Evolutionary conservation across 2,888 invertebrate genomes (phyloP), one percentile per base, ranked within the genome.

Genomic region (Acrocyrtus sp.): DNA sequence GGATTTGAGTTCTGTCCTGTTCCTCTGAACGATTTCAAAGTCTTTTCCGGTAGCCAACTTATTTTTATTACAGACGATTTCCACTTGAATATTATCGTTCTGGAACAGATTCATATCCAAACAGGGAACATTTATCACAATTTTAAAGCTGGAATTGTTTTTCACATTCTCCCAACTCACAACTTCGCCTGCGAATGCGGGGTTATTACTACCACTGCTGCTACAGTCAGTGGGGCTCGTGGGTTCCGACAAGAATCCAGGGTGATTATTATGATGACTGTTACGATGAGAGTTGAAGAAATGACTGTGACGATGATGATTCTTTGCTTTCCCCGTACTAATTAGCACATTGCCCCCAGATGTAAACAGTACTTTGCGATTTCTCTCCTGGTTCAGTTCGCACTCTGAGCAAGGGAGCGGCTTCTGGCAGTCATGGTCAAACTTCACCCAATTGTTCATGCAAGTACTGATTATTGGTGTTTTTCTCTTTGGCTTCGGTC

Each of bases 81-180:
- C 62, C 48, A 73, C 67, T 48, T 73, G 65, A 12, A 72, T 48
- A 22, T 66, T 60, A 4, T 72, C 67, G 39, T 73, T 70, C 29
- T 70, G 62, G 19, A 67, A 58, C 27, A 67, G 26, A n/a, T 48
- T 61, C 50, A 73, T 57, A 21, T 61, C 66, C 43, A 67, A 19
- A 48, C 29, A 51, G 24, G 73, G 73, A 61, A 73, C 62, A 67
- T 73, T 67, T 67, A 73, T 73, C 62, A 73, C 73, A 57, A 73
- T 73, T 67, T 73, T 73, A 62, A 73, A 67, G 56, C 67, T 51
- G 34, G 54, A 34, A 27, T 57, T 67, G 54, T 60, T 61, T 26
- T 67, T 73, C 8, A 34, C 62, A 62, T 70, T 66, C 22, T 66
- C 66, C 66, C 66, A 66, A 58, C 66, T 57, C 26, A 66, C 66